Evolutionary conservation across 2,797 vertebrate genomes (phyloP).

Genomic region (Darevskia mixta): DNA sequence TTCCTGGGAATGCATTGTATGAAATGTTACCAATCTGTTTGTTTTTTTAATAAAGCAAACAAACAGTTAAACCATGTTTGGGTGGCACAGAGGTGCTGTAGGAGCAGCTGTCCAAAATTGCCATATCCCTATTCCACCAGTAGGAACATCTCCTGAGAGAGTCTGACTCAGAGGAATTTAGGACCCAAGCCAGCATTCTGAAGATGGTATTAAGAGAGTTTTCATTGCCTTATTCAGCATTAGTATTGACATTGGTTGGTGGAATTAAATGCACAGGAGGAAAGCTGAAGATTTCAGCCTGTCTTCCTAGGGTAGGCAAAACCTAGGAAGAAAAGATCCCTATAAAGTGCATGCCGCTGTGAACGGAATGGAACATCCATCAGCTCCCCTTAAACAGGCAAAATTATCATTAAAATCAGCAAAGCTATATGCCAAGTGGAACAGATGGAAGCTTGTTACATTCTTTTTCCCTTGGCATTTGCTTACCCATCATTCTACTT

Average conservation of each 20-base stretch:
- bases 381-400: conserved; percentile 65
- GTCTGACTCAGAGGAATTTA: background rate
- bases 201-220: conserved; percentile 1
- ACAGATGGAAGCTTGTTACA: conserved; percentile 57
- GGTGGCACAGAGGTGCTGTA: background rate
- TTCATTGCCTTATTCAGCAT: conserved; percentile 51
- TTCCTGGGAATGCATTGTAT: background rate
- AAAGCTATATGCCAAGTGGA: conserved; percentile 45
- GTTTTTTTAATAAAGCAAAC: background rate
- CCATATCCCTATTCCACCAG: background rate
- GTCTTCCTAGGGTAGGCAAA: conserved; percentile 67
- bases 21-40: background rate
- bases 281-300: conserved; percentile 64
- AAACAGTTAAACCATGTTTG: background rate
- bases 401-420: conserved; percentile 62
- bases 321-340: conserved; percentile 63
- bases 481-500: conserved; percentile 52
- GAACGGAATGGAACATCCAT: conserved; percentile 69
- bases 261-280: conserved; percentile 57
- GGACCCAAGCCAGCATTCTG: background rate
- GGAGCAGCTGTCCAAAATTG: too few relatives aligned
- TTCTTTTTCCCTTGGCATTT: conserved; percentile 45
- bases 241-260: conserved; percentile 57
- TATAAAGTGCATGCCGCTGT: conserved; percentile 59
- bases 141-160: background rate